phyloP scores from a whole-genome alignment of 2,888 invertebrate species.

The Cerceris ruficornis region DNA sequence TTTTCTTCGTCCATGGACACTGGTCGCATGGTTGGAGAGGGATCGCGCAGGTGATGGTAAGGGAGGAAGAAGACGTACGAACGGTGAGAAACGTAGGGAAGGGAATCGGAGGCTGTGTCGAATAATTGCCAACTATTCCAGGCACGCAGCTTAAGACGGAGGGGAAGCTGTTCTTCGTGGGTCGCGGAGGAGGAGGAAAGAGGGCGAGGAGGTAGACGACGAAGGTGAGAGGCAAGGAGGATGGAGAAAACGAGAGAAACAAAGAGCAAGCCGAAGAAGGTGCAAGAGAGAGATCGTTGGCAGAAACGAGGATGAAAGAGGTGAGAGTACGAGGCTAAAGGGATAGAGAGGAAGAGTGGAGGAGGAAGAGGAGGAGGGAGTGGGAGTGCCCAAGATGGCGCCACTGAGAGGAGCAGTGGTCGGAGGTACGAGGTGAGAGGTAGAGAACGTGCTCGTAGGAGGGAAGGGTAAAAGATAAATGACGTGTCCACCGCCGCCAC shows the following conservation, averaged over 20 bases:
- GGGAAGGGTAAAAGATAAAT: constrained; percentile 80
- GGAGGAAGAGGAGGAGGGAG: constrained; percentile 55
- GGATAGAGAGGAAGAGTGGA: constrained; percentile 54
- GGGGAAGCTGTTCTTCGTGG: constrained; percentile 46
- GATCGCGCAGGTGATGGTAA: constrained; percentile 3
- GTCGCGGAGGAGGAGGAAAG: constrained; percentile 19
- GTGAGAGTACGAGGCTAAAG: constrained; percentile 49
- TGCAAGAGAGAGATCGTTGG: constrained; percentile 17
- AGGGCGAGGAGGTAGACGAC: constrained; percentile 33
- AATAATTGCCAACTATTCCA: constrained; percentile 78
- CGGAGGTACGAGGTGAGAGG: constrained; percentile 67
- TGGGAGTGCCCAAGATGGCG: constrained; percentile 81
- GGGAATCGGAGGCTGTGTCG: constrained; percentile 60
- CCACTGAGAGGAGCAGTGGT: constrained; percentile 70
- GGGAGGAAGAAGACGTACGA: constrained; percentile 14
- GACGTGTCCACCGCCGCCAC: constrained; percentile 78
- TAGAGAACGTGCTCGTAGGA: constrained; percentile 62
- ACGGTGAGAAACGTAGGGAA: constrained; percentile 35
- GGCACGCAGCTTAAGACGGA: constrained; percentile 70
- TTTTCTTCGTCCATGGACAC: neutral
- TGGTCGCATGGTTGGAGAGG: no score
- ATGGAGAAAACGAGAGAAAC: constrained; percentile 66
- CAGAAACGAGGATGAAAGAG: constrained; percentile 29
- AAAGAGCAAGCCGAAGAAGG: constrained; percentile 51
- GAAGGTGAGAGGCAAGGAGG: constrained; percentile 50